Evolutionary conservation across 2,888 invertebrate genomes (phyloP), one percentile per base, ranked within the genome.

Genomic region (Lasioglossum leucozonium): DNA sequence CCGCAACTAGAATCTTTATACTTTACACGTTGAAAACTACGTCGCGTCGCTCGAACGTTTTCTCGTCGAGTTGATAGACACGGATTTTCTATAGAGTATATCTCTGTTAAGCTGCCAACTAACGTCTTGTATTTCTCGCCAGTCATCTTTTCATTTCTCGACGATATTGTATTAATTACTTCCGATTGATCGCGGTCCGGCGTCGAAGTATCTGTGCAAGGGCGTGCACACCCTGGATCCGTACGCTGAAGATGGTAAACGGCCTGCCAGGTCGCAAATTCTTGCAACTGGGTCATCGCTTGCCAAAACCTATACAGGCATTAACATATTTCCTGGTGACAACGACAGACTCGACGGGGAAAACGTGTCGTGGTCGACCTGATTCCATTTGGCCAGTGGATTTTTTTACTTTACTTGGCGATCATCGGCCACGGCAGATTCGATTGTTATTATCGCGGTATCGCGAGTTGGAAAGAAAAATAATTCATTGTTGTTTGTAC

Each of bases 251-350:
- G 62, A 62, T 62, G 62, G 62, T 62, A 62, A 62, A 62, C 62
- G 26, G 30, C 30, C 6, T 16, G 18, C 34, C 65, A 65, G 65
- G 65, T 65, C 18, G 65, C 65, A 65, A 65, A 65, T 65, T 65
- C 65, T 65, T 65, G 65, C 22, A 65, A 65, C 65, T 65, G 65
- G 65, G 65, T 65, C 65, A 34, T 34, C 18, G 34, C 65, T 34
- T 65, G 44, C 26, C 72, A 37, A 72, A 72, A 72, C 44, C 26
- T 44, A 44, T 44, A 44, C 40, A 44, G 40, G 13, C 40, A 72
- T 65, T 51, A 72, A 67, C 44, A 67, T 40, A 71, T 34, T 40
- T 58, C 34, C 30, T 30, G 42, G 26, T 65, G 94, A 95, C 65
- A 65, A 62, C 62, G 30, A 62, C 62, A 30, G 62, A 30, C 62